Evolutionary conservation across 2,797 vertebrate genomes (phyloP).

Genomic region (Percopsis omiscomaycus): DNA sequence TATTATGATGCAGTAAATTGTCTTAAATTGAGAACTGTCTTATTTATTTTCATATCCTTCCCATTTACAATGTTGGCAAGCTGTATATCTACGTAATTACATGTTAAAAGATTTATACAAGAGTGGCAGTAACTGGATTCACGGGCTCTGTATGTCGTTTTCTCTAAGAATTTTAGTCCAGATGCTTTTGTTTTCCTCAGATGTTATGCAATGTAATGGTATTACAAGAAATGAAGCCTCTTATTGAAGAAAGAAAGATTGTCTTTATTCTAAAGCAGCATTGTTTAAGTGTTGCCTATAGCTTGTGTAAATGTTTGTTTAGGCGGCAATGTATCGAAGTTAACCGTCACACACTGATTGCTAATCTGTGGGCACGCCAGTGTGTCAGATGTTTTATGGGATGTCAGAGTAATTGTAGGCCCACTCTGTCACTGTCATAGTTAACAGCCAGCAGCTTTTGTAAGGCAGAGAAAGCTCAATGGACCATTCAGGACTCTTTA

Average conservation of each 20-base stretch:
- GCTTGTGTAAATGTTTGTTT: conserved; percentile 81
- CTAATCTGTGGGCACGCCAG: conserved; percentile 81
- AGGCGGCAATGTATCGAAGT: conserved; percentile 74
- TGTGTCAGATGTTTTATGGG: conserved; percentile 84
- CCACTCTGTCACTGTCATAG: conserved; percentile 85
- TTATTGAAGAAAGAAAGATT: conserved; percentile 20
- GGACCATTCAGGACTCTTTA: conserved; percentile 72
- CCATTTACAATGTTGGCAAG: too few relatives aligned
- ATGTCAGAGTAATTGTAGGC: conserved; percentile 85
- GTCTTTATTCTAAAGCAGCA: background rate
- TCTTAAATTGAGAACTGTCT: too few relatives aligned
- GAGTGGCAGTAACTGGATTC: too few relatives aligned
- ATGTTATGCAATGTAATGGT: too few relatives aligned
- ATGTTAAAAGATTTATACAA: too few relatives aligned
- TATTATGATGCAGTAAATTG: too few relatives aligned
- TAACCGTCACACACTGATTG: conserved; percentile 81
- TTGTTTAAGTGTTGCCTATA: conserved; percentile 74
- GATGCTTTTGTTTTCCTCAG: too few relatives aligned
- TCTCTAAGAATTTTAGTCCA: too few relatives aligned
- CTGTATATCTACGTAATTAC: too few relatives aligned
- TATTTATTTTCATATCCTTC: too few relatives aligned
- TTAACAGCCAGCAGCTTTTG: conserved; percentile 84
- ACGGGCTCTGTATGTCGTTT: too few relatives aligned
- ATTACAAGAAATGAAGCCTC: too few relatives aligned
- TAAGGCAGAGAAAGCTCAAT: conserved; percentile 78